Percentiles rank a stretch among this genome's conserved stretches.
Conservation (phyloP, 2,797 vertebrate species). For the Botia kubotai region DNA sequence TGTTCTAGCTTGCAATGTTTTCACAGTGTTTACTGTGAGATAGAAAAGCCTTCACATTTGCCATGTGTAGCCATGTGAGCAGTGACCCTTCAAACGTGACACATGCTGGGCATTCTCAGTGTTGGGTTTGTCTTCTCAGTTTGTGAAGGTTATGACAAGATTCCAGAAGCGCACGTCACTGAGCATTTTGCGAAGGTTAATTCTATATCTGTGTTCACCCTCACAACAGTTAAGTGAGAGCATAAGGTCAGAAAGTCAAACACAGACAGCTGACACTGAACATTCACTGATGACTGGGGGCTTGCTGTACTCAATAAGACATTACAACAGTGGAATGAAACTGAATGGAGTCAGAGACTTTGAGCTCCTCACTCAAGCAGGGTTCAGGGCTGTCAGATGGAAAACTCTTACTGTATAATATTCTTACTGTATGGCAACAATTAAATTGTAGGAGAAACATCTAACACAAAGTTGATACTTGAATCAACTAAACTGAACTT, state of each 20-base stretch:
- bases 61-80: conserved; percentile 10
- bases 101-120: conserved; percentile 45
- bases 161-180: conserved; percentile 44
- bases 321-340: background rate
- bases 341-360: background rate
- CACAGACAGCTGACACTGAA: conserved; percentile 2
- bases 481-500: no score
- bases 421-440: no score
- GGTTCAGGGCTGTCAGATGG: background rate
- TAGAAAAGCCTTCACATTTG: conserved; percentile 16
- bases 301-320: background rate
- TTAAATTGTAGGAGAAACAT: background rate
- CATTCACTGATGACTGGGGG: conserved; percentile 17
- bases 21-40: conserved; percentile 30
- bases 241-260: conserved; percentile 40
- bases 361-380: background rate
- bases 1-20: conserved; percentile 39
- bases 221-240: conserved; percentile 2
- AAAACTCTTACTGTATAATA: background rate
- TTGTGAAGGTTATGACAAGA: conserved; percentile 44
- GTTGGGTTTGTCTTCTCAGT: conserved; percentile 36
- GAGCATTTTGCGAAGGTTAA: conserved; percentile 50
- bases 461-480: background rate
- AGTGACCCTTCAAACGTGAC: conserved; percentile 46
- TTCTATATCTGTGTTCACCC: conserved; percentile 50